Evolutionary conservation across 2,888 invertebrate genomes (phyloP).

Genomic region (Dolomedes plantarius): DNA sequence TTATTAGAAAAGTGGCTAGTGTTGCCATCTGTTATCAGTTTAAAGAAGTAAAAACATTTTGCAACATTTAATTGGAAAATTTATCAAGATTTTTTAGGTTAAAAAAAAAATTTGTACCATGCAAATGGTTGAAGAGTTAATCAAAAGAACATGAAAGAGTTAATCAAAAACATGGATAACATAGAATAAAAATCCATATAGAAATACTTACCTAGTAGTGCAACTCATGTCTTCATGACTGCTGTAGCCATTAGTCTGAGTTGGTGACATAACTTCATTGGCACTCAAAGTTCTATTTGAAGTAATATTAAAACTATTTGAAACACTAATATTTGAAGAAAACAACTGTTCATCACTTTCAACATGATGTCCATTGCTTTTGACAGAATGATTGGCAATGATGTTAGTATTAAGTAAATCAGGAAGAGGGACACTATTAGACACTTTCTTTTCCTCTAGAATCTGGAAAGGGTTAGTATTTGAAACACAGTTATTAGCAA

Average conservation of each 20-base stretch:
- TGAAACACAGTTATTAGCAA: slow-evolving; percentile 15
- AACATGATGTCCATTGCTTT: slow-evolving; percentile 34
- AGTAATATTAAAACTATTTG: slow-evolving; percentile 25
- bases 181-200: background rate
- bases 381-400: slow-evolving; percentile 24
- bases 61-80: no score
- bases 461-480: slow-evolving; percentile 18
- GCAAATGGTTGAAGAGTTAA: no score
- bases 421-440: slow-evolving; percentile 21
- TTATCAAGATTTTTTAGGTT: no score
- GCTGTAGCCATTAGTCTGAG: slow-evolving; percentile 63
- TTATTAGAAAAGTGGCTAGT: no score
- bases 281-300: slow-evolving; percentile 55
- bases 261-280: slow-evolving; percentile 32
- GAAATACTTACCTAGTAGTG: slow-evolving; percentile 62
- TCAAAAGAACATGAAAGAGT: no score
- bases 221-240: slow-evolving; percentile 69
- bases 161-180: no score
- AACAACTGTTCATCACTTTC: slow-evolving; percentile 21
- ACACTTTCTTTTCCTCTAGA: slow-evolving; percentile 8
- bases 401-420: slow-evolving; percentile 50
- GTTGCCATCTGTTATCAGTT: no score
- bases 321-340: slow-evolving; percentile 33
- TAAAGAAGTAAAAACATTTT: no score
- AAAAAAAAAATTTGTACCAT: no score